Percentiles rank a stretch among this genome's conserved stretches.
These are phyloP conservation scores for Nothoprocta perdicaria DNA, from an alignment of 2,113 vertebrate genomes.

Conservation along the genomic window DNA sequence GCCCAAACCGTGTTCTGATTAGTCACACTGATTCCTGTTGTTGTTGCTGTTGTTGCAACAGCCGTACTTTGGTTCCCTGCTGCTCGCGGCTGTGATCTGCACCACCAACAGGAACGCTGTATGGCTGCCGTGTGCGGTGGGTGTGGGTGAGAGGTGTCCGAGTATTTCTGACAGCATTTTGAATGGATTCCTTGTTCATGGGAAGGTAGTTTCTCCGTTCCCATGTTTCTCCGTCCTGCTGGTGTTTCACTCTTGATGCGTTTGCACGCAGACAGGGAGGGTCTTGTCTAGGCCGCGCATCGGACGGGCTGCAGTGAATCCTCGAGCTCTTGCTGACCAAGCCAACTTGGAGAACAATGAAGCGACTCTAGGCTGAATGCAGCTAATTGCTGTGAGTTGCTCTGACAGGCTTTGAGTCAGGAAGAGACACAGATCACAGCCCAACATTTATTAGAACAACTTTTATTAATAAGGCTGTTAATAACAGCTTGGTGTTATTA, in stretches of 20 bases:
- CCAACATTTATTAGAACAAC: not conserved
- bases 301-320: slow-evolving; percentile 32
- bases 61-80: not conserved
- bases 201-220: not conserved
- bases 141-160: not conserved
- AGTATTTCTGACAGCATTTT: not conserved
- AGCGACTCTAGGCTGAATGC: slow-evolving; percentile 4
- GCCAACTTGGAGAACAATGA: slow-evolving; percentile 38
- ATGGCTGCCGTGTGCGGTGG: not conserved
- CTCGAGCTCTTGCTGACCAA: slow-evolving; percentile 52
- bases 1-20: not conserved
- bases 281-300: slow-evolving; percentile 13
- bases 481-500: not conserved
- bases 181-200: slow-evolving; percentile 27
- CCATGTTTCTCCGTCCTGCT: not conserved
- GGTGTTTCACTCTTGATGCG: not conserved
- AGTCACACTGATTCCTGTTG: not conserved
- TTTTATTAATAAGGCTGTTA: not conserved
- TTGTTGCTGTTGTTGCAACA: not conserved
- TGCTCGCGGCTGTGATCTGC: not conserved
- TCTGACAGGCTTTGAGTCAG: not conserved
- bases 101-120: not conserved
- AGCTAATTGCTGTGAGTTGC: slow-evolving; percentile 10
- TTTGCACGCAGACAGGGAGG: slow-evolving; percentile 34
- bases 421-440: slow-evolving; percentile 5